Evolutionary conservation across 53 echinoderm and acorn worm species (phyloP).

Genomic region (Pentamera pediparva): DNA sequence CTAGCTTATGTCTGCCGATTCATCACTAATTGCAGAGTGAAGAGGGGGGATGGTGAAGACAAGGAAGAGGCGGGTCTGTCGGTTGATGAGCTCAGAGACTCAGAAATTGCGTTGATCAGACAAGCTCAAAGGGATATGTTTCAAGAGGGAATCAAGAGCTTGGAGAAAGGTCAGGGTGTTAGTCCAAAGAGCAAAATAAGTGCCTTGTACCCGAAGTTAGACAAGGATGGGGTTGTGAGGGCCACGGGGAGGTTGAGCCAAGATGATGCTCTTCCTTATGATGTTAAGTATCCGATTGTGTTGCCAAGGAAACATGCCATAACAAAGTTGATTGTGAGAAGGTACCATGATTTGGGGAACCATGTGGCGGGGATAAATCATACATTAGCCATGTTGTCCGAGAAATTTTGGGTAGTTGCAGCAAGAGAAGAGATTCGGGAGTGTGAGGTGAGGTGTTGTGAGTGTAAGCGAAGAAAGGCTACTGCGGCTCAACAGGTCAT

Average conservation of each 20-base stretch:
- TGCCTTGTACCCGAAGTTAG: neutral
- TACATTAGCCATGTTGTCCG: neutral
- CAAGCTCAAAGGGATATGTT: constrained; percentile 1
- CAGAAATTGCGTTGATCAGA: neutral
- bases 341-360: constrained; percentile 1
- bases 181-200: neutral
- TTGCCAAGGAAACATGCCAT: neutral
- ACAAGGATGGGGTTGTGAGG: neutral
- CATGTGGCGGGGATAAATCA: constrained; percentile 26
- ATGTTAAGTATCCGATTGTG: neutral
- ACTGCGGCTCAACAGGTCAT: constrained; percentile 2
- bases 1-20: constrained; percentile 12
- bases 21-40: neutral
- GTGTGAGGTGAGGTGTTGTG: neutral
- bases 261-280: neutral
- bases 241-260: neutral
- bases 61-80: neutral
- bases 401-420: constrained; percentile 13
- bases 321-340: neutral
- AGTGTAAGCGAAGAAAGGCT: neutral
- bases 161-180: neutral
- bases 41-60: neutral
- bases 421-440: constrained; percentile 25
- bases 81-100: neutral
- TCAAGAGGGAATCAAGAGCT: neutral